Conservation (phyloP, 2,113 vertebrate genomes). For the Notarius quadriscutis region DNA sequence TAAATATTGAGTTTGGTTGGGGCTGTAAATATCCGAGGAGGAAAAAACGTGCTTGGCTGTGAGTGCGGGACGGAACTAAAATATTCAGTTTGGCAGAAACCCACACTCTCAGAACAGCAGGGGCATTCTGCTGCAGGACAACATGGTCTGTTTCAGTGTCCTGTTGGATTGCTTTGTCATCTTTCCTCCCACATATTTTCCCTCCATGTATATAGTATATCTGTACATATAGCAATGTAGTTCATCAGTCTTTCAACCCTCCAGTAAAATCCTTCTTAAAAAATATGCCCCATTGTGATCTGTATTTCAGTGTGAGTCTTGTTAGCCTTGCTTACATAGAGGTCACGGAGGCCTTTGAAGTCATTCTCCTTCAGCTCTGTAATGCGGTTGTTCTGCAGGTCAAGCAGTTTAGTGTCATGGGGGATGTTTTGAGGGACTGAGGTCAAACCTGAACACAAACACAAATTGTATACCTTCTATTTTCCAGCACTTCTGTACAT, state of each 20-base stretch:
- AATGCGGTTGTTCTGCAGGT: conserved; percentile 89
- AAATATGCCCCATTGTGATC: background rate
- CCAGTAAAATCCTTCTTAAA: background rate
- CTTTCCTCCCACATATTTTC: background rate
- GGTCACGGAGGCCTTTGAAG: conserved; percentile 83
- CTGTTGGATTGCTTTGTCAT: conserved; percentile 36
- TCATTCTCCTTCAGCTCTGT: conserved; percentile 85
- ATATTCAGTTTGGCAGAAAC: conserved; percentile 59
- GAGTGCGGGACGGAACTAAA: conserved; percentile 55
- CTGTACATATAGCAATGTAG: background rate
- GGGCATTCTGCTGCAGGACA: conserved; percentile 48
- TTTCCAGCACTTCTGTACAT: conserved; percentile 37
- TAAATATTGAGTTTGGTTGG: conserved; percentile 69
- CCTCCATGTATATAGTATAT: background rate
- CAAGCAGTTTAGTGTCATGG: conserved; percentile 85
- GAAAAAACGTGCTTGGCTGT: conserved; percentile 49
- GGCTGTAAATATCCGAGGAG: conserved; percentile 49
- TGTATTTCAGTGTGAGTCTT: background rate
- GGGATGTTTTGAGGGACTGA: conserved; percentile 83
- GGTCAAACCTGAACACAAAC: conserved; percentile 76
- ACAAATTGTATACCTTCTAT: conserved; percentile 36
- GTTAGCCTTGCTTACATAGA: conserved; percentile 78
- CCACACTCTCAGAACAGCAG: conserved; percentile 33
- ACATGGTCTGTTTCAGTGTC: conserved; percentile 43
- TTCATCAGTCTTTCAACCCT: conserved; percentile 15